Evolutionary conservation across 2,113 vertebrate genomes (phyloP), one percentile per base, ranked within the genome.

Genomic region (Perca schrenkii): DNA sequence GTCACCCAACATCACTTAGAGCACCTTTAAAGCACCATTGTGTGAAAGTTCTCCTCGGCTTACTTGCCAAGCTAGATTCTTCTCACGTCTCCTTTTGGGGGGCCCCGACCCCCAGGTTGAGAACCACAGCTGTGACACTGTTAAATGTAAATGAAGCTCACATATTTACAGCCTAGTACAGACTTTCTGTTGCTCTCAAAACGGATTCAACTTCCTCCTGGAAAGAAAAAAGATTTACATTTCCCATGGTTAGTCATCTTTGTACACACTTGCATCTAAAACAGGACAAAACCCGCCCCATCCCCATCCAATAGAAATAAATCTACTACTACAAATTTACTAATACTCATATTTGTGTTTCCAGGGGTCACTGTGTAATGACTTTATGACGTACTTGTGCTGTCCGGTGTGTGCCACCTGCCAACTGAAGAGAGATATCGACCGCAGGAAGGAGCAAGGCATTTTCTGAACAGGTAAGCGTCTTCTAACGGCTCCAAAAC

Each of bases 401-500:
- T 95, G 93, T 64, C 2, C 36, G 0, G 0, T 77, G 3, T 96
- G 95, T 19, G 13, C 91, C 4, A 74, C 86, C 69, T 96, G 95
- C 72, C 95, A 96, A 40, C 83, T 96, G 71, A 95, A 91, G 92
- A 94, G 94, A 82, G 95, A 96, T 2, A 95, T 96, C 1, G 74
- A 94, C 19, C 85, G 52, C 25, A 89, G 94, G 49, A 95, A 95
- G 90, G 76, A 93, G 3, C 93, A 94, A 11, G 90, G 92, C 49
- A 85, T 93, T 58, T 95, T 95, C 87, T 95, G 43, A 94, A 2
- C 6, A 4, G 34, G 71, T 83, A 8, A 46, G 31, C 0, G 3
- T 61, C 15, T 50, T 21, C 34, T 43, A 43, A 43, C 10, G 2
- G 10, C 40, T 25, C 17, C 3, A 8, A n/a, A 58, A 31, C 36